Evolutionary conservation across 1,140 invertebrate genomes (phyloP), one percentile per base, ranked within the genome.

Genomic region (Eupristina koningsbergeri): DNA sequence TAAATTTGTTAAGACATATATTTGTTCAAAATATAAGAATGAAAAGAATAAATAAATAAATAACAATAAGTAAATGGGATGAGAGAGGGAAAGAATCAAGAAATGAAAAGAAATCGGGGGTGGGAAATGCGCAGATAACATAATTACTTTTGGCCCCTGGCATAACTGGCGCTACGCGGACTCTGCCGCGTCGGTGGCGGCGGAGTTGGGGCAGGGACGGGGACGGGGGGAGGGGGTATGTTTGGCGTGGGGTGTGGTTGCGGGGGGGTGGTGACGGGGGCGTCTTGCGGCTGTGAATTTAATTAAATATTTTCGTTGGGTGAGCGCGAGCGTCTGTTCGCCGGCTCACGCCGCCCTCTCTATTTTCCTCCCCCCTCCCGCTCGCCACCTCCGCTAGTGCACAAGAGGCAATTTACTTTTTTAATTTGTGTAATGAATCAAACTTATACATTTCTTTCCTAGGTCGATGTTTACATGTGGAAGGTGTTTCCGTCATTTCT

Each of bases 381-480:
- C 45, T 3, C 22, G 31, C 22, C 0, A 15, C 22, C 26, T 19
- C 41, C 36, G 58, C 79, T 39, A 47, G 64, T 61, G 61, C 82
- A 73, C 82, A 73, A 77, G 39, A 81, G 84, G 67, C 84, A 85
- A 85, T 85, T 85, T 85, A 78, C 84, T 85, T 81, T 85, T 84
- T 85, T 85, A 85, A 85, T 85, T 85, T 77, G 79, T 61, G 84
- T 85, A 85, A 85, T 85, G 84, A 85, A 85, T 85, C 79, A 85
- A 81, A 81, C 84, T 69, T 76, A 61, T 74, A 61, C 47, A 74
- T 36, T 78, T 71, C 64, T 80, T n/a, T n/a, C 6, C 5, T 74
- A 74, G 41, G 73, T 61, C 34, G 36, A 47, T 41, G 64, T 78
- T 2, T 17, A 50, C 13, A 50, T 22, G 74, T 50, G 61, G 19